Percentiles rank a stretch among this genome's conserved stretches.
phyloP scores from a whole-genome alignment of 2,113 vertebrate genomes.

The Oryzias javanicus region DNA sequence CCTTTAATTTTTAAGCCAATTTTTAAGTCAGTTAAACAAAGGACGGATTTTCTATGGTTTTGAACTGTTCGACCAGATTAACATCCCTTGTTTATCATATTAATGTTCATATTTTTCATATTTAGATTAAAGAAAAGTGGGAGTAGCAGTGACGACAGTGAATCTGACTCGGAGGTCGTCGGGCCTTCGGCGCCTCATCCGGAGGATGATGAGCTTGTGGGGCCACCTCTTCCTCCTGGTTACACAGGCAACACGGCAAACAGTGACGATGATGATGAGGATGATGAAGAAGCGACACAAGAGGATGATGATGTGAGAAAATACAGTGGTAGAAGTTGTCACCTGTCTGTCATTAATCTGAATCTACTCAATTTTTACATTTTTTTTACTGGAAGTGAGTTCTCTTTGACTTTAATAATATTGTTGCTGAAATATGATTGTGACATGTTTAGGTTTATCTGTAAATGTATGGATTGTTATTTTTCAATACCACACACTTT shows the following conservation, averaged over 20 bases:
- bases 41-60: too few species aligned
- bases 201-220: constrained; percentile 72
- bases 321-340: background rate
- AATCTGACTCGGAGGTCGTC: constrained; percentile 67
- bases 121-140: constrained; percentile 57
- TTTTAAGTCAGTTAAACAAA: background rate
- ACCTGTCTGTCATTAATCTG: background rate
- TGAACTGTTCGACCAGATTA: too few species aligned
- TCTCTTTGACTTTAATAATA: background rate
- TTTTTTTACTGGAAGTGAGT: background rate
- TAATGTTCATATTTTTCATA: background rate
- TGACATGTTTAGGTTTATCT: too few species aligned
- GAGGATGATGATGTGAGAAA: constrained; percentile 69
- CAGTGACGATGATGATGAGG: constrained; percentile 67
- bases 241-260: constrained; percentile 71
- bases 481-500: background rate
- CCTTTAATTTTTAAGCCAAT: background rate
- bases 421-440: too few species aligned
- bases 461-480: background rate
- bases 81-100: background rate
- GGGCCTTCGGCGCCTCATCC: constrained; percentile 77
- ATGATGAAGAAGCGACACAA: constrained; percentile 65
- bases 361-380: background rate
- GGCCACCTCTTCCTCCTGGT: constrained; percentile 81
- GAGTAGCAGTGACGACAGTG: constrained; percentile 53